Base-by-base conservation (phyloP, 2,888 invertebrate genomes). In the Pseudococcus longispinus region DNA sequence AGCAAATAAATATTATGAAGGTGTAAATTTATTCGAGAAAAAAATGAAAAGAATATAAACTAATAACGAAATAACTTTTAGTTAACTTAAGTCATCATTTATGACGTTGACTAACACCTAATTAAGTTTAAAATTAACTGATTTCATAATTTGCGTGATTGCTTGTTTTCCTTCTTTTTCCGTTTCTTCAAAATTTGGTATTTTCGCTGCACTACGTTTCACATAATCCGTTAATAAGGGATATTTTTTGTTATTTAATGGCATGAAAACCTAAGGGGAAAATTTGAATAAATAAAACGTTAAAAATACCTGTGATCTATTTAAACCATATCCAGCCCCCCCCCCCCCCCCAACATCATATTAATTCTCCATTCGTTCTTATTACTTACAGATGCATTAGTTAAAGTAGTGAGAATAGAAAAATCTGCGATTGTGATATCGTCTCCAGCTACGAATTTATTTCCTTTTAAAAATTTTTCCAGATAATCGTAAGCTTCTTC, bases 401-500 rank as follows among this genome's bases (percentile, higher is more conserved):
- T 42, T 0, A 84, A 29, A 18, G 60, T 60, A 13, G 65, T 32
- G 0, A 84, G 29, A 42, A 84, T 32, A 20, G 84, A 84, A 20
- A 84, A 84, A 23, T 84, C 84, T 37, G 84, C 84, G 9, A 84
- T 84, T 11, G 84, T 84, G 15, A 51, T 18, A 18, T 29, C n/a
- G 42, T 84, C 23, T 42, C 84, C 84, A 37, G 55, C 51, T 1
- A 42, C 37, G 20, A 51, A 84, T 84, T 84, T 32, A 20, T n/a
- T 84, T 42, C 23, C 42, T 3, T 20, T n/a, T 2, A 60, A 11
- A 42, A 65, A 60, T 23, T 65, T 65, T 20, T 84, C 84, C 65
- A 84, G 5, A 32, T 42, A 55, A 3, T 2, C 20, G n/a, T 65
- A 84, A 1, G 29, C 11, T 8, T 84, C 37, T 84, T 65, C 65